phyloP scores from a whole-genome alignment of 1,140 invertebrate species.

The Prorops nasuta region DNA sequence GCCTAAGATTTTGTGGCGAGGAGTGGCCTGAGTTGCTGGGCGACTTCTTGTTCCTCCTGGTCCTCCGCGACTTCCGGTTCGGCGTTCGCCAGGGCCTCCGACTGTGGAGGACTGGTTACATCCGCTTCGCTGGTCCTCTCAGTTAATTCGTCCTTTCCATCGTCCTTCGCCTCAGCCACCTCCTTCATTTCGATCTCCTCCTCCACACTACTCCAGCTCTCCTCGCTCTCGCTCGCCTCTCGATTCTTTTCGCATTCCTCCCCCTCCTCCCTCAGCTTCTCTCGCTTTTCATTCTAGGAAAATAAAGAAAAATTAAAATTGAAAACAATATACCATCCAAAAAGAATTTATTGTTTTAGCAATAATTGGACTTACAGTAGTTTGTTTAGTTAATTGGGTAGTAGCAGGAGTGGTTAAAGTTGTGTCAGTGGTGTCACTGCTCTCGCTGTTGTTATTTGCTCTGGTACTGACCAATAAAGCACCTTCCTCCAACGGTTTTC shows the following conservation, averaged over 20 bases:
- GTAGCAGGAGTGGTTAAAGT: conserved; percentile 42
- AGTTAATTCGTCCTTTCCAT: conserved; percentile 11
- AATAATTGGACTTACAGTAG: conserved; percentile 17
- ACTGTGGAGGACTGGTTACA: conserved; percentile 8
- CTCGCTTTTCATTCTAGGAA: no score
- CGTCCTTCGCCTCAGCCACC: conserved; percentile 8
- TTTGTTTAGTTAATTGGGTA: conserved; percentile 26
- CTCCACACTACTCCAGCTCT: conserved; percentile 43
- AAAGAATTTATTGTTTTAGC: neutral
- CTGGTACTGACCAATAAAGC: conserved; percentile 21
- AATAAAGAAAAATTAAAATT: no score
- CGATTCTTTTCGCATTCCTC: conserved; percentile 9
- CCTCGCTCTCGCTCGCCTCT: conserved; percentile 38
- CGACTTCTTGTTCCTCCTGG: conserved; percentile 7
- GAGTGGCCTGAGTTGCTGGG: conserved; percentile 37
- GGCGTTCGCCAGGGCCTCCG: conserved; percentile 19
- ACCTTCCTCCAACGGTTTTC: conserved; percentile 39
- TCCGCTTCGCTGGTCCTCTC: conserved; percentile 3
- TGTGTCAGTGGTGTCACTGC: conserved; percentile 44
- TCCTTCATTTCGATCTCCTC: conserved; percentile 28
- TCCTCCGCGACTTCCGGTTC: conserved; percentile 17
- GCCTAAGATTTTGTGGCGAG: conserved; percentile 23
- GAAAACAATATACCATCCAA: no score
- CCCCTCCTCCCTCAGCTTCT: conserved; percentile 9
- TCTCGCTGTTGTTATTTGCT: conserved; percentile 44